Conservation (phyloP, 1,140 invertebrate genomes). For the Drosophila ambigua region DNA sequence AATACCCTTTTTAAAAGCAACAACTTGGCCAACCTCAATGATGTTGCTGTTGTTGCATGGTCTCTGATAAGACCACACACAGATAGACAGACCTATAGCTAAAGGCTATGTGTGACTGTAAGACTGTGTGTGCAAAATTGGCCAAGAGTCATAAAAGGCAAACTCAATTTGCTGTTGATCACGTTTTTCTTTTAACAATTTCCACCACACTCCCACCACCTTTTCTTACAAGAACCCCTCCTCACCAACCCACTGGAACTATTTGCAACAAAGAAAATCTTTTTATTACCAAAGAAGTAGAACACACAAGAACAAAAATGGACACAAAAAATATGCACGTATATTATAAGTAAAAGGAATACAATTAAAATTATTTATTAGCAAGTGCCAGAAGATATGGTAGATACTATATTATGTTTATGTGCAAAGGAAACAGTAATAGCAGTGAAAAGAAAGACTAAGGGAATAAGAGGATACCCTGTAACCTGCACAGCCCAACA, state of each 20-base stretch:
- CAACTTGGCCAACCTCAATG: slow-evolving; percentile 59
- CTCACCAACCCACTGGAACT: not conserved
- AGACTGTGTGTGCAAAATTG: slow-evolving; percentile 32
- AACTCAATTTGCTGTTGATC: slow-evolving; percentile 73
- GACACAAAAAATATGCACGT: not conserved
- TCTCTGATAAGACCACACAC: slow-evolving; percentile 41
- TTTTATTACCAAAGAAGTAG: slow-evolving; percentile 58
- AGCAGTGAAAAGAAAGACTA: not conserved
- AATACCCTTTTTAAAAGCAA: slow-evolving; percentile 1
- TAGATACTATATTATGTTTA: slow-evolving; percentile 13
- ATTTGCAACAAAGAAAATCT: slow-evolving; percentile 56
- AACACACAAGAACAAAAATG: slow-evolving; percentile 30
- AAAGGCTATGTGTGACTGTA: too few species aligned
- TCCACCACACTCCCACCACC: not conserved
- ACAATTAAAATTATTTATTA: slow-evolving; percentile 82
- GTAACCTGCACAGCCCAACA: too few species aligned
- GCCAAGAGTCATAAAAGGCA: slow-evolving; percentile 40
- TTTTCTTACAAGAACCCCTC: too few species aligned
- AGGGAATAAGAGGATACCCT: too few species aligned
- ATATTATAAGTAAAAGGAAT: slow-evolving; percentile 44
- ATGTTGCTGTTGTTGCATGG: slow-evolving; percentile 5
- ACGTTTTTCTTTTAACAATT: slow-evolving; percentile 57
- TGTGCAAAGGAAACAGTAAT: not conserved
- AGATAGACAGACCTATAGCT: not conserved
- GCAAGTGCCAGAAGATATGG: slow-evolving; percentile 29